Evolutionary conservation across 1,140 invertebrate species (phyloP).

Genomic region (Halotydeus destructor): DNA sequence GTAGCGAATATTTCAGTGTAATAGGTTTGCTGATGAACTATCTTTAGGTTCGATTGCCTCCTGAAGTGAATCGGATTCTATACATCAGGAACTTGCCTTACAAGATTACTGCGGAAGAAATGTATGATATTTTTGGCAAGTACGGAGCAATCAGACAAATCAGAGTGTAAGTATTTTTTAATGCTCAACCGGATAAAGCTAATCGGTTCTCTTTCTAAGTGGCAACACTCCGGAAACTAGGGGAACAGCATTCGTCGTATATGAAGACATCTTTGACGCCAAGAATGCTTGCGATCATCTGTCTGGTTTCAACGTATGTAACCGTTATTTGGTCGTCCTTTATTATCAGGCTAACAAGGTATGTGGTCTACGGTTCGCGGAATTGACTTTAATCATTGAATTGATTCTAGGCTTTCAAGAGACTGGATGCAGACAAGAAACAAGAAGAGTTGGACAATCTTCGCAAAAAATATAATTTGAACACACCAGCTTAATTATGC

Average conservation of each 20-base stretch:
- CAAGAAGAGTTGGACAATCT: slow-evolving; percentile 88
- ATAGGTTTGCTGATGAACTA: not conserved
- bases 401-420: slow-evolving; percentile 55
- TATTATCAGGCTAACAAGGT: slow-evolving; percentile 58
- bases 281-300: slow-evolving; percentile 99
- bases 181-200: not conserved
- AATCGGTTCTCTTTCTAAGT: slow-evolving; percentile 28
- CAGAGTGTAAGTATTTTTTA: slow-evolving; percentile 72
- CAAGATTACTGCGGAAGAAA: slow-evolving; percentile 99
- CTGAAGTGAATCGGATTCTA: slow-evolving; percentile 92
- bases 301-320: slow-evolving; percentile 97
- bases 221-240: slow-evolving; percentile 93
- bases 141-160: slow-evolving; percentile 98
- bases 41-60: slow-evolving; percentile 70
- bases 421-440: slow-evolving; percentile 88
- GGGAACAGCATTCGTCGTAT: slow-evolving; percentile 96
- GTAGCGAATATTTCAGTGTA: not conserved
- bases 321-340: slow-evolving; percentile 87
- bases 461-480: slow-evolving; percentile 63
- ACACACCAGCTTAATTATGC: too few species aligned
- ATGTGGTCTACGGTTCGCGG: slow-evolving; percentile 7
- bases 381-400: slow-evolving; percentile 12
- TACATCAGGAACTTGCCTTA: slow-evolving; percentile 96
- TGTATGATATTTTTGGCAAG: slow-evolving; percentile 99
- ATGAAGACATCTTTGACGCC: slow-evolving; percentile 99